These are phyloP conservation scores for Hirtodrosophila cameraria DNA, from an alignment of 2,888 invertebrate genomes.

Conservation along the genomic window DNA sequence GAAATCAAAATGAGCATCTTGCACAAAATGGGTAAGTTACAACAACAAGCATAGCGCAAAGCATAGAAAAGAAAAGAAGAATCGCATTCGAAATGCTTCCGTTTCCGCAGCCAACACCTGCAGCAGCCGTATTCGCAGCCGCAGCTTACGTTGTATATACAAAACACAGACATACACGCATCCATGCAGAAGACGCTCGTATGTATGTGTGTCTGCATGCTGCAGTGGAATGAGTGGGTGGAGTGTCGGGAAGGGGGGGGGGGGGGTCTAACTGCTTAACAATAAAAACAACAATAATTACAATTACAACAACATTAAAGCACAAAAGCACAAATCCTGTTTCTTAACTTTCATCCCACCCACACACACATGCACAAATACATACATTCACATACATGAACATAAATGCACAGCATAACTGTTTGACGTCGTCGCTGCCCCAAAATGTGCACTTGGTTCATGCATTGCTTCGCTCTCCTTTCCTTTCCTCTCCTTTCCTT, in stretches of 20 bases:
- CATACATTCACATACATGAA: neutral
- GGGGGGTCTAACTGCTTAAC: constrained; percentile 17
- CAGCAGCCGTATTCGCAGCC: constrained; percentile 14
- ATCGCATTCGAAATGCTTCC: constrained; percentile 15
- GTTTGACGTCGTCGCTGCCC: constrained; percentile 24
- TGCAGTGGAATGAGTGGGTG: too few species aligned
- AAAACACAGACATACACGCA: neutral
- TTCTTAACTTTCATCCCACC: constrained; percentile 36
- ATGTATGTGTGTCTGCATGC: constrained; percentile 11
- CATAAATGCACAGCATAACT: too few species aligned
- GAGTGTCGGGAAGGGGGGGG: neutral
- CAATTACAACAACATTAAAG: constrained; percentile 21
- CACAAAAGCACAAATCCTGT: constrained; percentile 39
- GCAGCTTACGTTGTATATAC: constrained; percentile 18
- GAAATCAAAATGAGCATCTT: constrained; percentile 66
- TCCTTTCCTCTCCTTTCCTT: too few species aligned
- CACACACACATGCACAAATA: constrained; percentile 12
- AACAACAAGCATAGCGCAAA: neutral
- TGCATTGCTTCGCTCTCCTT: too few species aligned
- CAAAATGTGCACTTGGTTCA: constrained; percentile 53
- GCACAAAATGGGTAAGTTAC: constrained; percentile 72
- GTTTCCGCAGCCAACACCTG: constrained; percentile 34
- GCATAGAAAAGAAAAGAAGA: constrained; percentile 7
- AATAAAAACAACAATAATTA: constrained; percentile 13
- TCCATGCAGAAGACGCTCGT: neutral